Base-by-base conservation (phyloP, 2,888 invertebrate species). In the Laspeyria flexula region DNA sequence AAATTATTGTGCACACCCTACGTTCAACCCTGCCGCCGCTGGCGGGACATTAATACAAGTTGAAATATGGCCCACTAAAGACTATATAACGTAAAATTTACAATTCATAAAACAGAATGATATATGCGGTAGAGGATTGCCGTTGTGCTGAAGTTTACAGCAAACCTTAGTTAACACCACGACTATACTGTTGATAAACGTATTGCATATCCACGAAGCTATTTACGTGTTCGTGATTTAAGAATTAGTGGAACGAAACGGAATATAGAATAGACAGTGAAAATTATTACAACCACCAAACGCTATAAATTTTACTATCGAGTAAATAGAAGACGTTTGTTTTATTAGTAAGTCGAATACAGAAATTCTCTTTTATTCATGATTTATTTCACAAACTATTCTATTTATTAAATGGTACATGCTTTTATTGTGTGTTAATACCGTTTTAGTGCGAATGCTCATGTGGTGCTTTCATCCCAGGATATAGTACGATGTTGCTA, bases 71-170 rank as follows among this genome's bases (percentile, higher is more conserved):
- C 88, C 77, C 85, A 87, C 88, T 90, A 90, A 90, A 90, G 86
- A 90, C 88, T 86, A 81, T 88, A 90, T 89, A 89, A 88, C 85
- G 87, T 83, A 73, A 86, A 90, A 90, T 90, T 90, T 90, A 91
- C 90, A 90, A 91, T 90, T 90, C 91, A 91, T 91, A 90, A 90
- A 90, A 88, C 83, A 72, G 79, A 83, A 86, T 90, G 90, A 89
- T 90, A 87, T 88, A 91, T 71, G 79, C 75, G 58, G 67, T 72
- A 73, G 80, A 77, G 75, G 77, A 84, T 81, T 75, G 79, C 69
- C 50, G 66, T 64, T 63, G 60, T 63, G 52, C 60, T 61, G 70
- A 72, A 75, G 60, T 77, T 80, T 68, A 62, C 60, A 55, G 43
- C 50, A 15, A 34, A 51, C 23, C 55, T 67, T 71, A 71, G 60